phyloP scores from a whole-genome alignment of 2,888 invertebrate species.

The Folsomia candida region DNA sequence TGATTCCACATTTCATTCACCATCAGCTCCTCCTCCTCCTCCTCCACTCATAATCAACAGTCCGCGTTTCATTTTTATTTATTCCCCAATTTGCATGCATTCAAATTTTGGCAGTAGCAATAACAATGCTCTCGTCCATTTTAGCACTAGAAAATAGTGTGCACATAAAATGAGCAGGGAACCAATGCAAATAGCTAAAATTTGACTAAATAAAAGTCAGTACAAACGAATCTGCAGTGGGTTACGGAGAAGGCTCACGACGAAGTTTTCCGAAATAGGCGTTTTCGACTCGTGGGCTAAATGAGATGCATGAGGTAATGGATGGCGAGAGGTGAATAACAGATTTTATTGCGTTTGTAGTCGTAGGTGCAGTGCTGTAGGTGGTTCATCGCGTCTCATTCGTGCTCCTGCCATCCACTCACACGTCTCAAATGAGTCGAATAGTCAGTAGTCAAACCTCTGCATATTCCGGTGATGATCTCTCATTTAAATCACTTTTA shows the following conservation, averaged over 20 bases:
- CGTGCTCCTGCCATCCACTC: background rate
- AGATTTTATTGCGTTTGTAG: conserved; percentile 30
- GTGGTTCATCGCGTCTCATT: conserved; percentile 3
- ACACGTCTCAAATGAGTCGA: background rate
- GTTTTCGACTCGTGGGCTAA: conserved; percentile 36
- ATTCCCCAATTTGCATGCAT: conserved; percentile 13
- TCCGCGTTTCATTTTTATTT: conserved; percentile 1
- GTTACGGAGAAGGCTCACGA: too few relatives aligned
- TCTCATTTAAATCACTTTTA: background rate
- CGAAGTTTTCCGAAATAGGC: conserved; percentile 20
- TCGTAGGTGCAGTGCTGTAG: conserved; percentile 15
- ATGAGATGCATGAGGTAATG: conserved; percentile 33
- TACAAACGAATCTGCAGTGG: too few relatives aligned
- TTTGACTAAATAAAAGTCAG: too few relatives aligned
- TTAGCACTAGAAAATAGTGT: too few relatives aligned
- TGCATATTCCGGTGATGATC: background rate
- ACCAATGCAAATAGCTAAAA: too few relatives aligned
- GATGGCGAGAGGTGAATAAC: conserved; percentile 35
- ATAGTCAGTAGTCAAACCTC: background rate
- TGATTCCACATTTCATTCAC: background rate
- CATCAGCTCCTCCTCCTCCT: background rate
- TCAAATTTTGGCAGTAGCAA: background rate
- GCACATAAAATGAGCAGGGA: too few relatives aligned
- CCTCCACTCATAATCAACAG: background rate
- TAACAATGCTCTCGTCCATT: too few relatives aligned